Evolutionary conservation across 2,888 invertebrate genomes (phyloP).

Genomic region (Eilema caniola): DNA sequence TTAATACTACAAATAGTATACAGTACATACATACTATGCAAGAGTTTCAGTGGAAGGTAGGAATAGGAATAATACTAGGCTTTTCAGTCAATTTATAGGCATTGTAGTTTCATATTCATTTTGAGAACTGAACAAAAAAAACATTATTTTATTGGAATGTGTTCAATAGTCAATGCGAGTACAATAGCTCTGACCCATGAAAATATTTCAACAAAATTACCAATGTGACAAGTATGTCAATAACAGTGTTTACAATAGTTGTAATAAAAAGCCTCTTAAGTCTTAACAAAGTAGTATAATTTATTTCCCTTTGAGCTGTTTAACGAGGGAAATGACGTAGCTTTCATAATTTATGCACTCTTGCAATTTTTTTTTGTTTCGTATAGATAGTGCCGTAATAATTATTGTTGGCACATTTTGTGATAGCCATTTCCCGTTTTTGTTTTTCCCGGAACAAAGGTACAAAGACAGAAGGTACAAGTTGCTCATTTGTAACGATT

Average conservation of each 20-base stretch:
- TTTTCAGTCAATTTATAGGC: background rate
- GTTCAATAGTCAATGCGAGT: too few relatives aligned
- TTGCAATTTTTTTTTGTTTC: conserved; percentile 21
- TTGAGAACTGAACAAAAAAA: background rate
- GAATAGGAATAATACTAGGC: background rate
- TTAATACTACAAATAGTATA: background rate
- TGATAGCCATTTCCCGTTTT: background rate
- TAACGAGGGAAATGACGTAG: conserved; percentile 7
- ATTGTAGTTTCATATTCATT: background rate
- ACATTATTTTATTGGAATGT: background rate
- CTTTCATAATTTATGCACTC: conserved; percentile 12
- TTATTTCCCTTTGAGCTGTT: background rate
- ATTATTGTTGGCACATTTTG: conserved; percentile 9
- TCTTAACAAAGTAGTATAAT: conserved; percentile 2
- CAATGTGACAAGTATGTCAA: background rate
- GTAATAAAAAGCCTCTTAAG: background rate
- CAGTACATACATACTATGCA: background rate
- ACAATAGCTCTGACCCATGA: background rate
- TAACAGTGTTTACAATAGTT: background rate
- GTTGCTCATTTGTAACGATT: conserved; percentile 6
- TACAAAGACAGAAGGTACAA: conserved; percentile 1
- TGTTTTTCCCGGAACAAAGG: conserved; percentile 4
- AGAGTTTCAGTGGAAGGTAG: background rate
- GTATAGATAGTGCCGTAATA: background rate
- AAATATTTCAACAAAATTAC: background rate